phyloP scores from a whole-genome alignment of 2,113 vertebrate genomes.

The Campylomormyrus numenius region DNA sequence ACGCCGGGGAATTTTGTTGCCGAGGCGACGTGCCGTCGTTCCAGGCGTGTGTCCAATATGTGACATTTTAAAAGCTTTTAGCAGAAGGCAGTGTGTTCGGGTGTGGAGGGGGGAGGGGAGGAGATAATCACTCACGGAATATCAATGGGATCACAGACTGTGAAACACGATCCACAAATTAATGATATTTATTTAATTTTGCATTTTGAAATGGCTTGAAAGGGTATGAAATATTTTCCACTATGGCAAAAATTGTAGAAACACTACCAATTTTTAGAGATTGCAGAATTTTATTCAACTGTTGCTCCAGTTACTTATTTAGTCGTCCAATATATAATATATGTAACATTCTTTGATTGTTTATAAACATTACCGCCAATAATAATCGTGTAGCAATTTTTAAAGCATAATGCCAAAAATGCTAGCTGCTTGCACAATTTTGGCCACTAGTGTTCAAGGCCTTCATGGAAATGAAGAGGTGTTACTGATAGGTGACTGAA shows the following conservation, averaged over 20 bases:
- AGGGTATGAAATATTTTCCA: not conserved
- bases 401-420: too few relatives aligned
- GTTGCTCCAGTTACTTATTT: not conserved
- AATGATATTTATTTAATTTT: slow-evolving; percentile 30
- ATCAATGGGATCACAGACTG: not conserved
- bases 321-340: not conserved
- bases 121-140: slow-evolving; percentile 5
- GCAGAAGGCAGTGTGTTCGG: slow-evolving; percentile 22
- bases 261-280: not conserved
- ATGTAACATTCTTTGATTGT: too few relatives aligned
- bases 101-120: slow-evolving; percentile 10
- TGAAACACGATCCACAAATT: not conserved
- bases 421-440: too few relatives aligned
- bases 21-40: slow-evolving; percentile 47
- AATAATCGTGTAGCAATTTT: too few relatives aligned
- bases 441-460: not conserved
- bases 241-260: not conserved
- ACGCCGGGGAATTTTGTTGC: slow-evolving; percentile 43
- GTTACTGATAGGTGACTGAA: not conserved
- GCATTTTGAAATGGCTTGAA: not conserved
- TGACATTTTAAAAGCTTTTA: slow-evolving; percentile 69
- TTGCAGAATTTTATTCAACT: too few relatives aligned
- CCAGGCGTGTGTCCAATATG: slow-evolving; percentile 43
- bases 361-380: too few relatives aligned
- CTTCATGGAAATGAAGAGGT: not conserved